Evolutionary conservation across 2,888 invertebrate genomes (phyloP), one percentile per base, ranked within the genome.

Genomic region (Mythimna vitellina): DNA sequence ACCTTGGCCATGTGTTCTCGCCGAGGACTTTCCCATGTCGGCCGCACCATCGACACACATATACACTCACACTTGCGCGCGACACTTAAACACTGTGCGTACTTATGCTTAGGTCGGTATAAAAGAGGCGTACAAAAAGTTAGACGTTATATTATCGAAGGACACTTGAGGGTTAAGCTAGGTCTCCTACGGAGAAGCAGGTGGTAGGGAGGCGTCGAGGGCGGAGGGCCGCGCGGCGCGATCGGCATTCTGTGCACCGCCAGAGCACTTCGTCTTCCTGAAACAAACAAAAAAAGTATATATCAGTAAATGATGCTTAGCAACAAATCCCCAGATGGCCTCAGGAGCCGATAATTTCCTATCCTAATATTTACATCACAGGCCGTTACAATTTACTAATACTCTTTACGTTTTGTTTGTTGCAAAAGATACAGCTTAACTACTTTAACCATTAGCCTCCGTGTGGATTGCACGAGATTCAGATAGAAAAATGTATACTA

Each of bases 1-100:
- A 96, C 96, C 96, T 96, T 96, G 96, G 92, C 96, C 96, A 94
- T 96, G 96, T 96, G 96, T 96, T 96, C 95, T 96, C 91, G 95
- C 96, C 94, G 96, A 96, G 95, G 96, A 96, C 93, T 96, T 96
- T 96, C 96, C 96, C 96, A 96, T 96, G 96, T 94, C 96, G 96
- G 93, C 94, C 96, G 95, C 95, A 96, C 95, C 96, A 96, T 96
- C 93, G 92, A 95, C 95, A 93, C 95, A 93, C 94, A 92, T 92
- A 92, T 89, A 94, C 91, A 92, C 93, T 89, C 92, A 92, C 93
- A 90, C 94, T 89, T 91, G 91, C 94, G 91, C 92, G 91, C 89
- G 86, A 92, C 92, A 93, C 92, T 94, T 92, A 92, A 87, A 87
- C 92, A 89, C 92, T 93, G 92, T 93, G 91, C 91, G 93, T 92